Evolutionary conservation across 2,797 vertebrate species (phyloP).

Genomic region (Loriculus beryllinus): DNA sequence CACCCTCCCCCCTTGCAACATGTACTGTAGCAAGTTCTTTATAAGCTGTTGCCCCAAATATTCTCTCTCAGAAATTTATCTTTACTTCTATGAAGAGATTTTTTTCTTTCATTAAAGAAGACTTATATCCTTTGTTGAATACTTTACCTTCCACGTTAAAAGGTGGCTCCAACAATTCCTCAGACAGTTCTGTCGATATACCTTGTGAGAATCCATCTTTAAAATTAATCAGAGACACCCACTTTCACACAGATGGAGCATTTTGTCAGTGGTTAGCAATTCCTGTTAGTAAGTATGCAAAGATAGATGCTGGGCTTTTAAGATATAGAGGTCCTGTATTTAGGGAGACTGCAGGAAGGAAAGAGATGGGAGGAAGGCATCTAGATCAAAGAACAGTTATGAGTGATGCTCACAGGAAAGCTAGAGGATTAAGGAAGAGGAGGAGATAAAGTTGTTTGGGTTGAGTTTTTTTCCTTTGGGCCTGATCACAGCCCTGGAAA

Average conservation of each 20-base stretch:
- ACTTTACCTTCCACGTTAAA: constrained; percentile 77
- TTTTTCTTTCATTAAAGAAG: constrained; percentile 52
- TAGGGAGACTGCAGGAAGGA: neutral
- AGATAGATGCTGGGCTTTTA: constrained; percentile 63
- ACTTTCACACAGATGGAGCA: constrained; percentile 76
- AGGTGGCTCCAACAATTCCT: constrained; percentile 76
- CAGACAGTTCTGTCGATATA: constrained; percentile 77
- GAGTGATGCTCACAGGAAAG: constrained; percentile 9
- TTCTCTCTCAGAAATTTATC: neutral
- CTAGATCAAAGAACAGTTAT: constrained; percentile 17
- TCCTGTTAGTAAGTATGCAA: constrained; percentile 78
- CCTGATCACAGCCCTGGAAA: neutral
- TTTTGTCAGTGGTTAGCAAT: constrained; percentile 76
- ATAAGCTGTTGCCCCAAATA: neutral
- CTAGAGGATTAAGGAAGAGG: neutral
- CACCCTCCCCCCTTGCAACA: neutral
- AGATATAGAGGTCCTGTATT: constrained; percentile 4
- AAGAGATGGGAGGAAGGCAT: neutral
- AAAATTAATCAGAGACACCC: constrained; percentile 80
- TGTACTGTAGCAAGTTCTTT: neutral
- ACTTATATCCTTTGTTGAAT: constrained; percentile 41
- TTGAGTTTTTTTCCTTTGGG: neutral
- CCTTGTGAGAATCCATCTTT: constrained; percentile 81
- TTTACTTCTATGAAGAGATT: neutral
- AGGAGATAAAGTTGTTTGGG: neutral